phyloP scores from a whole-genome alignment of 2,113 vertebrate genomes.

The Mohoua ochrocephala region DNA sequence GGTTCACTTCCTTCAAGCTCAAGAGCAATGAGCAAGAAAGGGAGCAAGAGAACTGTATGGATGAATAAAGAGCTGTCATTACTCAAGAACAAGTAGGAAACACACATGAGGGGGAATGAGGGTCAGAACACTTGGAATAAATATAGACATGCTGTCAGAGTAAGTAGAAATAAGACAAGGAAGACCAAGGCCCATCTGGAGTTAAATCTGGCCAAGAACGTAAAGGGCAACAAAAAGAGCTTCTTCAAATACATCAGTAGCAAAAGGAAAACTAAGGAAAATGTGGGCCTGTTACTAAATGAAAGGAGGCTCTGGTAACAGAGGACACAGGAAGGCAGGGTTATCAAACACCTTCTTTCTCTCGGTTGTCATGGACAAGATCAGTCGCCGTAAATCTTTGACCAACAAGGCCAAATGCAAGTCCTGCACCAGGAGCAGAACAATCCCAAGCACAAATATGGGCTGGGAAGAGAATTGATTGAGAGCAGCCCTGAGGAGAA shows the following conservation, averaged over 20 bases:
- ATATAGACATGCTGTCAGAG: not conserved
- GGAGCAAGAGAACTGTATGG: not conserved
- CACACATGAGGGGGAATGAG: not conserved
- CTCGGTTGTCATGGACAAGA: not conserved
- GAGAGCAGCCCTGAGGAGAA: not conserved
- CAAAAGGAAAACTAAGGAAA: not conserved
- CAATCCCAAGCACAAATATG: rapidly evolving
- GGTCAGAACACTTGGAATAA: not conserved
- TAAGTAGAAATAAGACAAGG: not conserved
- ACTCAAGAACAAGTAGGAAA: not conserved
- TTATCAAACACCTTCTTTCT: not conserved
- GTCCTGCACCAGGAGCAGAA: not conserved
- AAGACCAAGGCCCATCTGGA: not conserved
- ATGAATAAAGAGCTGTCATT: not conserved
- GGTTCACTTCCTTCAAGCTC: not conserved
- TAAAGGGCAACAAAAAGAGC: not conserved
- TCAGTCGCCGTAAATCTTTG: rapidly evolving
- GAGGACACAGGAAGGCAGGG: not conserved
- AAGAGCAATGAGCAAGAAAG: not conserved
- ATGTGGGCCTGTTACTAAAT: not conserved
- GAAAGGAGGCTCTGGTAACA: not conserved
- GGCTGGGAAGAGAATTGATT: not conserved
- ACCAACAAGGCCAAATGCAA: not conserved
- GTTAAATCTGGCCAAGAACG: not conserved
- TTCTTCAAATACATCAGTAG: not conserved